Evolutionary conservation across 2,888 invertebrate genomes (phyloP), one percentile per base, ranked within the genome.

Genomic region (Hirtodrosophila histrioides): DNA sequence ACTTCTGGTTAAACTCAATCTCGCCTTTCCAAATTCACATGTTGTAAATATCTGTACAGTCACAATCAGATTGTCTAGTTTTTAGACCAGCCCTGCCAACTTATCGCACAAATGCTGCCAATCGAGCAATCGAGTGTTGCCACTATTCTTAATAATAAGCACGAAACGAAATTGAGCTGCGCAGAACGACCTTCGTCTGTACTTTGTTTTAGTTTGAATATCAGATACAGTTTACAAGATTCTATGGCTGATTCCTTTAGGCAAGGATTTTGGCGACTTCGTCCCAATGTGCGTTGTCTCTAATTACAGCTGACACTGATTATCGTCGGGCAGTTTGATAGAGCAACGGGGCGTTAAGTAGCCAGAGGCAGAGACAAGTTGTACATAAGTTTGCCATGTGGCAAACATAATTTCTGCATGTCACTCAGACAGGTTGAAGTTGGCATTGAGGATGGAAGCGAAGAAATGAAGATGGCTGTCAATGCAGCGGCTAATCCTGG

Each of bases 261-360:
- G 11, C 31, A 29, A 39, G 44, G 23, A n/a, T 31, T 17, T 33
- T 24, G 9, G 23, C 3, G n/a, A 6, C 7, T 43, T 33, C 31
- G 48, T 17, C 6, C 33, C 69, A 65, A 43, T 55, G 63, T 69
- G 63, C 51, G 29, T 35, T 46, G 58, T 40, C 36, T 64, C 69
- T 77, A 84, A 86, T 82, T 86, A 67, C 69, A 71, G 57, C 65
- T 77, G 89, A 88, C 89, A 83, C 69, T 89, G 89, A 89, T 89
- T 86, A 78, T 72, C 69, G 68, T 9, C 39, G 36, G 50, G 35
- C 56, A 58, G 64, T 54, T 50, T 39, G 51, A 50, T 31, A 62
- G 54, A 53, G 71, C 61, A 76, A 66, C 65, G 71, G 78, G 84
- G 85, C 69, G 87, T 77, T 84, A 80, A 76, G 78, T 71, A 86